Conservation (phyloP, 2,888 invertebrate genomes). For the Trachelus troglodyta region DNA sequence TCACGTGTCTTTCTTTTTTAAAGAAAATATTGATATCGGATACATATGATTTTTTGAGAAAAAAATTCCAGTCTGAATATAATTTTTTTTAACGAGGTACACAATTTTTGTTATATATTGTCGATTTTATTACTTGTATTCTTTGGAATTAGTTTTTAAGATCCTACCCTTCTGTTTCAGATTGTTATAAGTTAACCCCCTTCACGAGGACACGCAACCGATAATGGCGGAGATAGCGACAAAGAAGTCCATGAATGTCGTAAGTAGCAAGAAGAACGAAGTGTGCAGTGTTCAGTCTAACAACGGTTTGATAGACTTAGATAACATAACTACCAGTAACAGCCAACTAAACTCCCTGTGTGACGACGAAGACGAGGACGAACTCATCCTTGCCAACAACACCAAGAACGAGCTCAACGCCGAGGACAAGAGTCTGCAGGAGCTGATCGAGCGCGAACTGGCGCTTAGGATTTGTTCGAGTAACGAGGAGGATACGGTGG, state of each 20-base stretch:
- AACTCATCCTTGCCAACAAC: slow-evolving; percentile 54
- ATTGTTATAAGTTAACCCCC: slow-evolving; percentile 22
- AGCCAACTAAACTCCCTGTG: slow-evolving; percentile 58
- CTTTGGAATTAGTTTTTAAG: background rate
- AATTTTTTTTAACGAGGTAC: background rate
- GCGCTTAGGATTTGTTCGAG: slow-evolving; percentile 57
- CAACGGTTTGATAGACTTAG: slow-evolving; percentile 65
- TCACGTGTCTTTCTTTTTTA: background rate
- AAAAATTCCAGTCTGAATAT: background rate
- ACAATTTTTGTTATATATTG: background rate
- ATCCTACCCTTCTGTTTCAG: slow-evolving; percentile 32
- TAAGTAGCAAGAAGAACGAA: slow-evolving; percentile 61
- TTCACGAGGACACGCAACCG: slow-evolving; percentile 31
- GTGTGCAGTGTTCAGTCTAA: slow-evolving; percentile 64
- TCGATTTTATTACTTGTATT: background rate
- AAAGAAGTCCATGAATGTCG: slow-evolving; percentile 62
- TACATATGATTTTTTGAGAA: background rate
- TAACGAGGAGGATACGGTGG: slow-evolving; percentile 28
- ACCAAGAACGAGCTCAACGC: slow-evolving; percentile 53
- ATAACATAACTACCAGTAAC: slow-evolving; percentile 61
- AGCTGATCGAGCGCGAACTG: slow-evolving; percentile 61
- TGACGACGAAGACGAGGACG: slow-evolving; percentile 59
- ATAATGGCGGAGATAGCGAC: slow-evolving; percentile 64
- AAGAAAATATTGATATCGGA: background rate
- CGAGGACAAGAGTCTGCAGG: slow-evolving; percentile 62